phyloP scores from a whole-genome alignment of 2,113 vertebrate genomes.

The Zootoca vivipara region DNA sequence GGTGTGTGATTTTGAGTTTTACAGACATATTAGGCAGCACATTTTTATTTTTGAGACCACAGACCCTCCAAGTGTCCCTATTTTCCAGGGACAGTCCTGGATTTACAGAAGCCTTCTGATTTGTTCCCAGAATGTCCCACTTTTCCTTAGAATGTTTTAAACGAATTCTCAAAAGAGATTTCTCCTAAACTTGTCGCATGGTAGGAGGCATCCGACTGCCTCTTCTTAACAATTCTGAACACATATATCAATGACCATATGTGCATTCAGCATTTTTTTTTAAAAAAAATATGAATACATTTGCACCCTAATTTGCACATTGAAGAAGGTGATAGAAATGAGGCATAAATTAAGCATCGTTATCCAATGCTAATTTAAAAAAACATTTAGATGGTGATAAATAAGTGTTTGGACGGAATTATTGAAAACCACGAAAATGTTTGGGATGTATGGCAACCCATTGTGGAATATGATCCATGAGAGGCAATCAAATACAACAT shows the following conservation, averaged over 20 bases:
- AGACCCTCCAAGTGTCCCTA: too few species aligned
- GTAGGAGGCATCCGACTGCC: constrained; percentile 35
- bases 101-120: not conserved
- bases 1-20: constrained; percentile 14
- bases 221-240: constrained; percentile 47
- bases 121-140: not conserved
- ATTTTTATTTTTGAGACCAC: not conserved
- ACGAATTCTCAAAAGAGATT: not conserved
- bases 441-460: too few species aligned
- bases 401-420: not conserved
- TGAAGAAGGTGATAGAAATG: constrained; percentile 41
- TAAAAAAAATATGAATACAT: constrained; percentile 50
- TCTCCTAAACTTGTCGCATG: constrained; percentile 20
- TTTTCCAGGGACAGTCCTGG: too few species aligned
- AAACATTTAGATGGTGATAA: constrained; percentile 39
- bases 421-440: too few species aligned
- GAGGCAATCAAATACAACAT: too few species aligned
- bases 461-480: too few species aligned
- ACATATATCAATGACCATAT: constrained; percentile 63
- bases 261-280: constrained; percentile 40
- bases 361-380: constrained; percentile 48
- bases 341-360: constrained; percentile 57
- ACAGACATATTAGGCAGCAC: not conserved
- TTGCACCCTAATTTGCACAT: constrained; percentile 41
- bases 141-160: too few species aligned